Evolutionary conservation across 30 jellyfish, hydroid and myxozoan species (phyloP).

Genomic region (Euphysa ruthae): DNA sequence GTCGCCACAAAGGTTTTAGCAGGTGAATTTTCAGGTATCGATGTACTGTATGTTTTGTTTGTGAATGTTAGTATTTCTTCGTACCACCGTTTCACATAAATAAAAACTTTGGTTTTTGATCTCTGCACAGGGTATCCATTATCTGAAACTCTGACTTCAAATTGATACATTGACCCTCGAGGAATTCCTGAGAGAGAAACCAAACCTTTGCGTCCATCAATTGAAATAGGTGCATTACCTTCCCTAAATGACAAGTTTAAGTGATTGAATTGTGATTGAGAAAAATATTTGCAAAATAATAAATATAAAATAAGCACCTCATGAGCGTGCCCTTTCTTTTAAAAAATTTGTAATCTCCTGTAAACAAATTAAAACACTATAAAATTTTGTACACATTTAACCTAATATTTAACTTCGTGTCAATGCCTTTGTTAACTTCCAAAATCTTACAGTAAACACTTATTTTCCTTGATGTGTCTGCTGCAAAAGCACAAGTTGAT

Average conservation of each 20-base stretch:
- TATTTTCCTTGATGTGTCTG: too few relatives aligned
- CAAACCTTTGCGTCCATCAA: conserved; percentile 65
- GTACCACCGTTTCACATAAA: conserved; percentile 43
- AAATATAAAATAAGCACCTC: too few relatives aligned
- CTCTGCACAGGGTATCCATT: conserved; percentile 91
- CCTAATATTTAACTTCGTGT: too few relatives aligned
- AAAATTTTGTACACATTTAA: too few relatives aligned
- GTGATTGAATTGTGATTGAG: neutral
- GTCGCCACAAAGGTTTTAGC: conserved; percentile 35
- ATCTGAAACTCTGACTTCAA: conserved; percentile 73
- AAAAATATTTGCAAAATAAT: too few relatives aligned
- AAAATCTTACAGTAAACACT: too few relatives aligned
- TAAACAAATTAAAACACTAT: too few relatives aligned
- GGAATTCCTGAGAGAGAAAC: conserved; percentile 58
- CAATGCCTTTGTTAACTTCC: too few relatives aligned
- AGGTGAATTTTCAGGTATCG: conserved; percentile 42
- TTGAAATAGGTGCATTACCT: conserved; percentile 29
- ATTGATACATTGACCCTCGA: conserved; percentile 72
- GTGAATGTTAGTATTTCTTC: conserved; percentile 29
- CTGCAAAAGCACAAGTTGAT: too few relatives aligned
- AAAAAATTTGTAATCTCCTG: too few relatives aligned
- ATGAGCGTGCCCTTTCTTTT: too few relatives aligned
- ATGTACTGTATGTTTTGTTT: conserved; percentile 11
- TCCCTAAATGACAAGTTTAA: conserved; percentile 34
- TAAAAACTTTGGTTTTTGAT: conserved; percentile 38